Conservation (phyloP, 1,140 invertebrate genomes). For the Pseudobourletiella spinata region DNA sequence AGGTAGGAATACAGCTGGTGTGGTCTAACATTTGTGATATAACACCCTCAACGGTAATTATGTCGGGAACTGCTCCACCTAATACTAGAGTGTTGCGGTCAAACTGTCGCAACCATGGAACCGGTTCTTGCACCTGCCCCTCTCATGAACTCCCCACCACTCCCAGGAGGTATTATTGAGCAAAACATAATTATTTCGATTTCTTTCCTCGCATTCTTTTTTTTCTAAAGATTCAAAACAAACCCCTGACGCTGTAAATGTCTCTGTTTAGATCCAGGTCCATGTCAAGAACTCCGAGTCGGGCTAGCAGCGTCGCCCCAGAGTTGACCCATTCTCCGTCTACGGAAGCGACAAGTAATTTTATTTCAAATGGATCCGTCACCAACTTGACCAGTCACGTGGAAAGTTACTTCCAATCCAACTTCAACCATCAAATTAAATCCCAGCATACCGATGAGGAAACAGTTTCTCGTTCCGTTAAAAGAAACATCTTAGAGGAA, state of each 20-base stretch:
- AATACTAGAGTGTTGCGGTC: not conserved
- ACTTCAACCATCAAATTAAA: not conserved
- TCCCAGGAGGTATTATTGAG: not conserved
- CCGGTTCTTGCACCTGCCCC: not conserved
- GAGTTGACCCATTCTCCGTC: not conserved
- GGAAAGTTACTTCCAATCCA: not conserved
- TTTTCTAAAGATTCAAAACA: not conserved
- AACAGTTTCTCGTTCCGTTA: too few relatives aligned
- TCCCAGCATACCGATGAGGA: not conserved
- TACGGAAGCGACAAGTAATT: not conserved
- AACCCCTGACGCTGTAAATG: too few relatives aligned
- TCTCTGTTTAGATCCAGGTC: not conserved
- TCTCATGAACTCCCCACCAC: not conserved
- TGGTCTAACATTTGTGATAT: too few relatives aligned
- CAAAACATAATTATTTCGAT: not conserved
- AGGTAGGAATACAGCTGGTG: too few relatives aligned
- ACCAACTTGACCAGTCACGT: not conserved
- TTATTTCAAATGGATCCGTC: not conserved
- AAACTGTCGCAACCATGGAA: not conserved
- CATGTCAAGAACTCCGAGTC: not conserved
- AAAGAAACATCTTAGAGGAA: too few relatives aligned
- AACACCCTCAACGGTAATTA: too few relatives aligned
- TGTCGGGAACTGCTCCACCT: too few relatives aligned
- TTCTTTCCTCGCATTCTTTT: not conserved
- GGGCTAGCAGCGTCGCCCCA: not conserved